Base-by-base conservation (phyloP, 2,888 invertebrate genomes). In the Isoperla grammatica region DNA sequence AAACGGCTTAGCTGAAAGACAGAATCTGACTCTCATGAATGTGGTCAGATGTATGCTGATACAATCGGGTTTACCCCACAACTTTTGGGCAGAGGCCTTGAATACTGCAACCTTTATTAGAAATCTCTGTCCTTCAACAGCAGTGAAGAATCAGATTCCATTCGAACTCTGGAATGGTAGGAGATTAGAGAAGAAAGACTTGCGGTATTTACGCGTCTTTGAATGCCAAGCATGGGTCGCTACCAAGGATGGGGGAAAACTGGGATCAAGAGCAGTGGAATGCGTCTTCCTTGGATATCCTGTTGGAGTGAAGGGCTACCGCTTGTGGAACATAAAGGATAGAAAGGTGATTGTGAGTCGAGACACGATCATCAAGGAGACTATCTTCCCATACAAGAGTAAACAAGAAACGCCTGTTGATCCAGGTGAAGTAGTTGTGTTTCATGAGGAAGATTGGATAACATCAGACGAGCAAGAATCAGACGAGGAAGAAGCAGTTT, bases 1-100 rank as follows among this genome's bases (percentile, higher is more conserved):
- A 57, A 57, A 57, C 35, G 55, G 57, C 23, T 19, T 57, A 17
- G 57, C 58, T 37, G 55, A 58, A 56, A 58, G 58, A 12, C 40
- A 46, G 39, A 58, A 58, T 39, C 37, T 48, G 22, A 46, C 48
- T 20, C 19, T 58, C 13, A 15, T 42, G 17, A 48, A 58, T 46
- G 37, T 46, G 35, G 37, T 48, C 11, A 29, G 39, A 40, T 45
- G 45, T 12, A n/a, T n/a, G n/a, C n/a, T n/a, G n/a, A n/a, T n/a
- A n/a, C n/a, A n/a, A n/a, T n/a, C n/a, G n/a, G n/a, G n/a, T n/a
- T n/a, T n/a, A n/a, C n/a, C n/a, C n/a, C n/a, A n/a, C n/a, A n/a
- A n/a, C n/a, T n/a, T n/a, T n/a, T n/a, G n/a, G n/a, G n/a, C n/a
- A n/a, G n/a, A n/a, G n/a, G n/a, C n/a, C n/a, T n/a, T n/a, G n/a